Evolutionary conservation across 1,140 invertebrate species (phyloP), one percentile per base, ranked within the genome.

Genomic region (Drosophila subpulchrella): DNA sequence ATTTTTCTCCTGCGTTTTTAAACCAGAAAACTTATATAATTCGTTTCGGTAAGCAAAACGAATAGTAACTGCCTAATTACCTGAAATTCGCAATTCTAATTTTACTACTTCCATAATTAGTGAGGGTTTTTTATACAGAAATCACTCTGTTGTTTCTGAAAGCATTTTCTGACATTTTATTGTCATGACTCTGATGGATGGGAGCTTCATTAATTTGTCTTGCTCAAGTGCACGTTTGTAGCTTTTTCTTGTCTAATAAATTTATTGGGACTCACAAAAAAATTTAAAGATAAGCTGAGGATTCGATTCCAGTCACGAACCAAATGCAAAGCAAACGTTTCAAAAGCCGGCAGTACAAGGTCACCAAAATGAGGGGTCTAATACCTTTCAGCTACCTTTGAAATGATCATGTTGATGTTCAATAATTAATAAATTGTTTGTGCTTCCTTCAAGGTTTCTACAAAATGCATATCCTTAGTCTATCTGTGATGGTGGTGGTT

Each of bases 391-490:
- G n/a, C 12, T 17, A 46, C 41, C 5, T n/a, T 7, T 41, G 2
- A 3, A 41, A 3, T n/a, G 8, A 42, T 17, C n/a, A 8, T 10
- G 1, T 3, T 34, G 6, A 7, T 32, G 5, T 32, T 7, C 6
- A 34, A 34, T 12, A 50, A n/a, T 4, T 55, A 36, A 59, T 32
- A 15, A 32, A 34, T 34, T 20, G 2, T 34, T n/a, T 53, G 53
- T 27, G 24, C 13, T 6, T 6, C 10, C 2, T 47, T 4, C 6
- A 24, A 10, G 32, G 7, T 13, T 6, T 24, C 7, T 13, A 41
- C 65, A 89, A 44, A 42, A 89, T 89, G 76, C 50, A 71, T n/a
- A 70, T 58, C 36, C 42, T 77, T 27, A 66, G 48, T 24, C 32
- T 86, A 47, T 54, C 68, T 34, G n/a, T 78, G 42, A 27, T 89